These are phyloP conservation scores for Rhamphomyia laevipes DNA, from an alignment of 2,888 invertebrate species.

Conservation along the genomic window DNA sequence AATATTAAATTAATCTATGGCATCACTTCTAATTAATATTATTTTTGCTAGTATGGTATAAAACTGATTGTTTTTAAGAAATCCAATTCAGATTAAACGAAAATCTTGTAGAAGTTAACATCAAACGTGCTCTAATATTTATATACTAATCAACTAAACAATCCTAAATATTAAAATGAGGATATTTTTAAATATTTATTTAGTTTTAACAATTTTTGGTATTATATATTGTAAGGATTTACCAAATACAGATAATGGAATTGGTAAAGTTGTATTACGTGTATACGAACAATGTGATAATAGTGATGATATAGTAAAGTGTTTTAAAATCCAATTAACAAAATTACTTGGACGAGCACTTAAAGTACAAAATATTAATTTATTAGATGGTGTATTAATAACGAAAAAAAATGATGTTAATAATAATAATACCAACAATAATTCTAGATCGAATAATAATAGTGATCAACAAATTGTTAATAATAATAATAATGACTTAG, in stretches of 20 bases:
- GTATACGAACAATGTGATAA: constrained; percentile 45
- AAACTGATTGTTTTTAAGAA: too few relatives aligned
- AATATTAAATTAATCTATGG: too few relatives aligned
- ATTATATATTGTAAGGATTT: background rate
- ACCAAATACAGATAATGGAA: constrained; percentile 22
- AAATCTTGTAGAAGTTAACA: too few relatives aligned
- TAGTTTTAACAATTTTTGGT: too few relatives aligned
- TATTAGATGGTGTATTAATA: constrained; percentile 51
- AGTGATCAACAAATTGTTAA: constrained; percentile 40
- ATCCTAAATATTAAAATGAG: too few relatives aligned
- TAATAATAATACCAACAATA: constrained; percentile 29
- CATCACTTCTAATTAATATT: too few relatives aligned
- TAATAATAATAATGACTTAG: constrained; percentile 47
- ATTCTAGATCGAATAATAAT: constrained; percentile 20
- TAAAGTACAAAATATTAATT: constrained; percentile 46
- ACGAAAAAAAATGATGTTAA: constrained; percentile 38
- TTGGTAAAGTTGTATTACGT: constrained; percentile 30
- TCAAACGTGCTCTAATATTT: too few relatives aligned
- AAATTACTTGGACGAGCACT: constrained; percentile 54
- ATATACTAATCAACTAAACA: too few relatives aligned
- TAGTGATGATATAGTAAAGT: constrained; percentile 53
- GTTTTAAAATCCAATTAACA: constrained; percentile 57
- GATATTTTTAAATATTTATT: too few relatives aligned
- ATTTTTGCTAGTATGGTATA: too few relatives aligned
- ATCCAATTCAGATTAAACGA: too few relatives aligned